A percentile compares a stretch with the other conserved stretches of the same genome.
Conservation (phyloP, 2,888 invertebrate genomes). For the Nomada lathburiana region DNA sequence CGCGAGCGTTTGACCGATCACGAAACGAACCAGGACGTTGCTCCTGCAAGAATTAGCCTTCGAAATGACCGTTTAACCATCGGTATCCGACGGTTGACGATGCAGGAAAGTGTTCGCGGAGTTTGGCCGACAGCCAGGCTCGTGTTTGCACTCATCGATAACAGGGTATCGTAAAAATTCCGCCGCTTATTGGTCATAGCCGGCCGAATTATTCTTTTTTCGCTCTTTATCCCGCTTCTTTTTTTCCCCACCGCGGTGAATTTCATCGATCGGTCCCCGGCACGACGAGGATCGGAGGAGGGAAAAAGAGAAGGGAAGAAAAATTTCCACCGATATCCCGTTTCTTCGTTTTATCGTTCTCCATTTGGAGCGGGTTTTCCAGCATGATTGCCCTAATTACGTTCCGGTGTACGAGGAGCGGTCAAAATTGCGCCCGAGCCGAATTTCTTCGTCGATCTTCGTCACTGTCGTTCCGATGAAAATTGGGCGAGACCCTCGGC, state of each 20-base stretch:
- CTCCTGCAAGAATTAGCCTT: conserved; percentile 27
- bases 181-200: conserved; percentile 58
- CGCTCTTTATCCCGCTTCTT: neutral
- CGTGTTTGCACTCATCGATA: conserved; percentile 68
- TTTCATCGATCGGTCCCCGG: conserved; percentile 40
- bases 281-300: neutral
- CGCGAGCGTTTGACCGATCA: conserved; percentile 3
- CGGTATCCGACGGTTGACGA: conserved; percentile 27
- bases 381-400: conserved; percentile 54
- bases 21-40: neutral
- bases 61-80: conserved; percentile 41
- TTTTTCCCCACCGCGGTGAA: conserved; percentile 21
- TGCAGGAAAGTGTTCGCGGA: conserved; percentile 48
- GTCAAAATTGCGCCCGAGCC: conserved; percentile 19
- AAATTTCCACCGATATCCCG: conserved; percentile 25
- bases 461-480: conserved; percentile 20
- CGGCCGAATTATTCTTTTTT: conserved; percentile 29
- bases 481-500: conserved; percentile 23
- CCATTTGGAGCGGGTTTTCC: conserved; percentile 40
- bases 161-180: conserved; percentile 62
- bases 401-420: conserved; percentile 29
- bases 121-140: conserved; percentile 64
- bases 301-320: neutral
- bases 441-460: conserved; percentile 38
- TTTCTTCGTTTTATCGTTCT: conserved; percentile 44